Evolutionary conservation across 2,888 invertebrate species (phyloP).

Genomic region (Cephus nigrinus): DNA sequence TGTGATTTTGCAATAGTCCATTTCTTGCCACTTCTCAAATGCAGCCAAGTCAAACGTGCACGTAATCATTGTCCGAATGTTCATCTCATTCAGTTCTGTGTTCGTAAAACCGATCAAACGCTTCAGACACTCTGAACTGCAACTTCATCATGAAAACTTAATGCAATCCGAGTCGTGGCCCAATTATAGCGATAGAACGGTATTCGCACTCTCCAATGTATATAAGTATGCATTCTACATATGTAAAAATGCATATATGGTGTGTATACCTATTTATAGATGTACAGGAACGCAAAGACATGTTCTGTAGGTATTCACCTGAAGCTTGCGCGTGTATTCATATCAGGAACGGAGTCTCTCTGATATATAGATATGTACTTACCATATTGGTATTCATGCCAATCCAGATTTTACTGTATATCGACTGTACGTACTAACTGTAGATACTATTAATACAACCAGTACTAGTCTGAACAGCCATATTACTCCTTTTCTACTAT

Average conservation of each 20-base stretch:
- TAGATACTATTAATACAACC: neutral
- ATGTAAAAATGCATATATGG: neutral
- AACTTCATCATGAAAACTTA: slow-evolving; percentile 20
- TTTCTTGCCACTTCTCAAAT: neutral
- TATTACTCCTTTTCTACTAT: neutral
- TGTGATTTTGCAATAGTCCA: neutral
- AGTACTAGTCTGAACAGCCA: neutral
- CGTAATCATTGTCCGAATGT: neutral
- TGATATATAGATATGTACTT: neutral
- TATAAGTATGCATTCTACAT: too few species aligned
- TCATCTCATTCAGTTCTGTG: neutral
- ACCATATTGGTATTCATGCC: neutral
- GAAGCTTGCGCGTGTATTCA: neutral
- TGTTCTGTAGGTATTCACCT: neutral
- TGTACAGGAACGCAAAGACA: neutral
- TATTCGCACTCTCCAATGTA: neutral
- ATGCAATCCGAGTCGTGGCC: slow-evolving; percentile 36
- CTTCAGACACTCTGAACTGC: neutral
- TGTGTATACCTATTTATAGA: neutral
- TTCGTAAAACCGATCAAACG: neutral
- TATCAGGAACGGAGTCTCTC: neutral
- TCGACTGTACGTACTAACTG: neutral
- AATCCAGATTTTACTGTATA: neutral
- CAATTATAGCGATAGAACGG: slow-evolving; percentile 33
- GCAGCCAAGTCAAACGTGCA: neutral